A percentile compares a stretch with the other conserved stretches of the same genome.
Evolutionary conservation across 2,797 vertebrate species (phyloP).

Genomic region (Sebastolobus alascanus): DNA sequence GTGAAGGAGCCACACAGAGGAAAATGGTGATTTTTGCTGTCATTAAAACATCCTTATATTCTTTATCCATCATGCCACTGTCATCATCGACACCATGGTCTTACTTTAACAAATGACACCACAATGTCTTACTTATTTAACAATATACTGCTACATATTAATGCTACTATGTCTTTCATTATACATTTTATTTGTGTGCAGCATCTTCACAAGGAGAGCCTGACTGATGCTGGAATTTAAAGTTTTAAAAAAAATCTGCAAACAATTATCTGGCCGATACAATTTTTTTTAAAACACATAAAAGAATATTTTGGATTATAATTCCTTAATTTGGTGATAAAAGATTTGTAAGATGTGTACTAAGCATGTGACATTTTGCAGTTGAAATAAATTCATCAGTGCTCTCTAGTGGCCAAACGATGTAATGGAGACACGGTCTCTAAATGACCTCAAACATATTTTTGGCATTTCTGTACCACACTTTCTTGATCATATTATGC

Average conservation of each 20-base stretch:
- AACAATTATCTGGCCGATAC: neutral
- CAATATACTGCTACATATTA: constrained; percentile 26
- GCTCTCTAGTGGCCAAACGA: neutral
- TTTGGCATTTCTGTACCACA: neutral
- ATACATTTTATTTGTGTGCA: neutral
- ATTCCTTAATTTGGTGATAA: neutral
- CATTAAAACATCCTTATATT: constrained; percentile 2
- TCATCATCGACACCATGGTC: neutral
- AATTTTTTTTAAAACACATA: neutral
- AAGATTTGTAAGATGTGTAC: neutral
- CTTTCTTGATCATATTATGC: neutral
- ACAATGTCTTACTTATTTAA: neutral
- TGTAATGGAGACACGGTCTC: neutral
- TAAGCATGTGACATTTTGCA: neutral
- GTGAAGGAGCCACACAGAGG: neutral
- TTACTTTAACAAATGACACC: neutral
- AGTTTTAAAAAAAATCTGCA: neutral
- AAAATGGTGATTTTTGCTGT: neutral
- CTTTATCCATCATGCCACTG: neutral
- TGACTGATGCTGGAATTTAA: neutral
- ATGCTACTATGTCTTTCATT: constrained; percentile 16
- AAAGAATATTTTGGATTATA: neutral
- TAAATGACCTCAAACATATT: neutral
- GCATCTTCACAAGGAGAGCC: neutral
- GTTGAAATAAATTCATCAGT: neutral